These are phyloP conservation scores for Dasypogon diadema DNA, from an alignment of 2,888 invertebrate genomes.

Conservation along the genomic window DNA sequence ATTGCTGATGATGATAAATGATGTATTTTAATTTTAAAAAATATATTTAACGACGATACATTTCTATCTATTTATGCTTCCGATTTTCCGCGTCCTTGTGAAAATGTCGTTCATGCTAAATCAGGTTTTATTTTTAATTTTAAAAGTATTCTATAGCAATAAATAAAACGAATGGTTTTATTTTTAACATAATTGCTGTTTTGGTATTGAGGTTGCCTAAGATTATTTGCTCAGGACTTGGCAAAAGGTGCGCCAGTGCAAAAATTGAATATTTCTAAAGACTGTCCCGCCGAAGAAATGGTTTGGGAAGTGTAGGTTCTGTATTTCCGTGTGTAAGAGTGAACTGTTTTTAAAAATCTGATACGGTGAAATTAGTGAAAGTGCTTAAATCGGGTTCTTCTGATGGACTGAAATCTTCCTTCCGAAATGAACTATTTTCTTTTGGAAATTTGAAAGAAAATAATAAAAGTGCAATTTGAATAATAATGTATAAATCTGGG, in stretches of 20 bases:
- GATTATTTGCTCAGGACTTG: conserved; percentile 11
- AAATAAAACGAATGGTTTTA: conserved; percentile 46
- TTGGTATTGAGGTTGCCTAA: not conserved
- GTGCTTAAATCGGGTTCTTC: not conserved
- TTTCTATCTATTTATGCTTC: conserved; percentile 42
- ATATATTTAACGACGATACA: conserved; percentile 51
- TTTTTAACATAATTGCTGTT: conserved; percentile 39
- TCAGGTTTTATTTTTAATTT: conserved; percentile 45
- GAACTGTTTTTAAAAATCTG: conserved; percentile 13
- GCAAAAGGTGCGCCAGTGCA: conserved; percentile 6
- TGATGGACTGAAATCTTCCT: not conserved
- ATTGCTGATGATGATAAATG: conserved; percentile 40
- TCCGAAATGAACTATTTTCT: not conserved
- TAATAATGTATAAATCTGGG: no score
- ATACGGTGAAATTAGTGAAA: not conserved
- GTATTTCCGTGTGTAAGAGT: not conserved
- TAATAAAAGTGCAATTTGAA: no score
- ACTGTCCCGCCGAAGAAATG: conserved; percentile 29
- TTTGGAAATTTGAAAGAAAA: no score
- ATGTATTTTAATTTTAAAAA: conserved; percentile 51
- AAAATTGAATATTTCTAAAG: not conserved
- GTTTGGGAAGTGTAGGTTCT: conserved; percentile 31
- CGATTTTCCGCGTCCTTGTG: conserved; percentile 47
- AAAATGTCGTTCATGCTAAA: not conserved
- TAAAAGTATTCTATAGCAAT: conserved; percentile 39